Evolutionary conservation across 2,888 invertebrate species (phyloP), one percentile per base, ranked within the genome.

Genomic region (Tenodera sinensis): DNA sequence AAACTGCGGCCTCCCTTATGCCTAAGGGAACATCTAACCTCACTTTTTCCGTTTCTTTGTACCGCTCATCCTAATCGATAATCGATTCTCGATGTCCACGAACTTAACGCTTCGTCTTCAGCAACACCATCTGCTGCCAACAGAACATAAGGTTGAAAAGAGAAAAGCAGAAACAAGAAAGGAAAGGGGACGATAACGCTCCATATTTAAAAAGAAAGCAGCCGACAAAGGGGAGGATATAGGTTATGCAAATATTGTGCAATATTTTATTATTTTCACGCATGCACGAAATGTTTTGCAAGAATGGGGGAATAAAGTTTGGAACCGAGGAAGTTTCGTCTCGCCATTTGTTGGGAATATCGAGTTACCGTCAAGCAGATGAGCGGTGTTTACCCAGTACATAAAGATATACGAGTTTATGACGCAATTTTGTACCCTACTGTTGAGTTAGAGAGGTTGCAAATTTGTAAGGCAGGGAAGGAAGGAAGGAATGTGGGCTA

Each of bases 61-160:
- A 84, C n/a, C 84, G 27, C 25, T 30, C 84, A 84, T 84, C 34
- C 84, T 84, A 84, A 84, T 84, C 84, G 84, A 84, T 84, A 84
- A 84, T 84, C 84, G 84, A 84, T 84, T 84, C 34, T 84, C 84
- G 84, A 84, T 84, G 84, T 84, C 84, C 42, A 42, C 25, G 25
- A 47, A 84, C 84, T 84, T 84, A 84, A 42, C 84, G 84, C 84
- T 30, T 27, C 47, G n/a, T 84, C 47, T n/a, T 84, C 34, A 34
- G 30, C 84, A 12, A 25, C 84, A 84, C 84, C 54, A 84, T 84
- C 84, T 84, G 84, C 34, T 42, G 42, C 84, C 42, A 84, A 84
- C 34, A 84, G 84, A 84, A 71, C 54, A 71, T 71, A 14, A 20
- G 54, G 54, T 71, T 71, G 54, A 71, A 71, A 71, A 20, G 54